Evolutionary conservation across 2,888 invertebrate species (phyloP), one percentile per base, ranked within the genome.

Genomic region (Unio delphinus): DNA sequence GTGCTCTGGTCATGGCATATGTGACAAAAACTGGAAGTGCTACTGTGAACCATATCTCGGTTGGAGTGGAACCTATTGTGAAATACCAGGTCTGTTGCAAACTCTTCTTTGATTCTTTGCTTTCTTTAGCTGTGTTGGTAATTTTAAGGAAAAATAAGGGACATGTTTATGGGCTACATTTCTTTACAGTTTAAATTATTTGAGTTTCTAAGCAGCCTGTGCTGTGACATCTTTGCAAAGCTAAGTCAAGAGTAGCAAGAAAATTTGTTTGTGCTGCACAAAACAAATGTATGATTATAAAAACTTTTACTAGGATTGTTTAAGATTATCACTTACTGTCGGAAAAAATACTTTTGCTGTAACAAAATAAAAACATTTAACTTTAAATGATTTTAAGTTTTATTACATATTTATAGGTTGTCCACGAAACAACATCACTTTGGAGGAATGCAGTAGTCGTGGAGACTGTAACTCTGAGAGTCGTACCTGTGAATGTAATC

Each of bases 391-490:
- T 55, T 18, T 11, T 55, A 1, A 54, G 3, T 23, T 58, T 30
- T 15, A 30, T 45, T 58, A n/a, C 26, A 26, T 28, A 2, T 55
- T 34, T 67, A 68, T 72, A 62, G 83, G 84, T 26, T 85, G 85
- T 72, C 85, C 85, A 58, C 61, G 83, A 70, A 69, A 78, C 65
- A 80, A 80, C 17, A 67, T 56, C 20, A 76, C 76, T 18, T n/a
- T 75, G 34, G 64, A 69, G 26, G 81, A 83, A 56, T 85, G 85
- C 69, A 80, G 80, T 61, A 70, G 62, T 18, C 83, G 81, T 64
- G 85, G 85, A 15, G 77, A 78, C 59, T 85, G 85, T 75, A 83
- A 85, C 75, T 77, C 80, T 23, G 76, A 77, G 55, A 68, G 69
- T 57, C 75, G 69, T n/a, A 65, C 67, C 8, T 85, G 85, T 71